Evolutionary conservation across 2,113 vertebrate species (phyloP).

Genomic region (Halcyon senegalensis): DNA sequence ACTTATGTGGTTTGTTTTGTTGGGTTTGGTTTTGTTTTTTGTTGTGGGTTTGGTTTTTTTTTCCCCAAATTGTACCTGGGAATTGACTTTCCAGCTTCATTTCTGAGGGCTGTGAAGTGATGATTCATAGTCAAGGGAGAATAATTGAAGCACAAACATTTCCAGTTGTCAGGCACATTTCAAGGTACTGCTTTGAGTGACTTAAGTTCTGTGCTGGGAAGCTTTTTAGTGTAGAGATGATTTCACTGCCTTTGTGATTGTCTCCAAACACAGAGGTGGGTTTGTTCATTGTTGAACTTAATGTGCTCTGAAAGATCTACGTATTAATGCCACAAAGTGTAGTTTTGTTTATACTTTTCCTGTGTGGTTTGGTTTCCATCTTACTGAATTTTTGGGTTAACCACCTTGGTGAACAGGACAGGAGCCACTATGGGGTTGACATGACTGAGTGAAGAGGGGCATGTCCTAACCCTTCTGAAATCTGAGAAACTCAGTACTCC

Average conservation of each 20-base stretch:
- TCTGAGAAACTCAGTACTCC: not conserved
- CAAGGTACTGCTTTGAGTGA: not conserved
- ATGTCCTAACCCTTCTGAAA: not conserved
- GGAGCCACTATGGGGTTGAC: not conserved
- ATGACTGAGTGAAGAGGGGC: not conserved
- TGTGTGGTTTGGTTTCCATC: not conserved
- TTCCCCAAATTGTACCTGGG: not conserved
- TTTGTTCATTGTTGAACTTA: not conserved
- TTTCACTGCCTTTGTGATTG: not conserved
- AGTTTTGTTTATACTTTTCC: not conserved
- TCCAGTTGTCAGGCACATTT: not conserved
- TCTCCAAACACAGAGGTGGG: not conserved
- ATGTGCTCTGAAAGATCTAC: not conserved
- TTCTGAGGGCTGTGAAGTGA: not conserved
- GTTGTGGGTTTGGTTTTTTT: not conserved
- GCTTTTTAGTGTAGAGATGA: not conserved
- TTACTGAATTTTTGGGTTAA: not conserved
- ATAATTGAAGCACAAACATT: not conserved
- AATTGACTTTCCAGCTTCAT: not conserved
- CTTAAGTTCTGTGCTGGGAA: not conserved
- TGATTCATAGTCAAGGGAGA: not conserved
- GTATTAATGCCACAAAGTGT: not conserved
- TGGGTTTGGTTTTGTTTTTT: too few relatives aligned
- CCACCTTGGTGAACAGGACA: not conserved
- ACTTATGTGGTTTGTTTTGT: not conserved